Evolutionary conservation across 2,888 invertebrate species (phyloP), one percentile per base, ranked within the genome.

Genomic region (Timema cristinae): DNA sequence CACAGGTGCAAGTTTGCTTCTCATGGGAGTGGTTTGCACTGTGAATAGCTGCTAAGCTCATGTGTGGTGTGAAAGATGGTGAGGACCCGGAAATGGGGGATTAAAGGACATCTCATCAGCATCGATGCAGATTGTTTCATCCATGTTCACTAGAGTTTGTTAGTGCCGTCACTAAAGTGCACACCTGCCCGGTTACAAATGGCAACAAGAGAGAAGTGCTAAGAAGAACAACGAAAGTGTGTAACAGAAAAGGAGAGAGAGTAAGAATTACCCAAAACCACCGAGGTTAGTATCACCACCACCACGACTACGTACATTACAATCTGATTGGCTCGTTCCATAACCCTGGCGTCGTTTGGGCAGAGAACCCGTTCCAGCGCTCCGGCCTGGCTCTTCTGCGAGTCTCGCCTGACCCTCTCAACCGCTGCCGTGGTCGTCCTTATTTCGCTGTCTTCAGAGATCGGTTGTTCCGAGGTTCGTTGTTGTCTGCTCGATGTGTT

Each of bases 271-370:
- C 32, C 32, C 32, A 1, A 61, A 11, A 16, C 11, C 61, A 7
- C 61, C 61, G 47, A 47, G 6, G 47, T 47, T 61, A n/a, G 47
- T 47, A 61, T 61, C 11, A 51, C 56, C 71, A 68, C 72, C 74
- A 68, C 71, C 72, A 69, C 32, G 32, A 32, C 70, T 83, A 88
- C 92, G 87, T 92, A 93, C 93, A 92, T 91, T 83, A 93, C 92
- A 83, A 93, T 93, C 84, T 92, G 92, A 87, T 91, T 91, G 83
- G 92, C 92, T 83, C 91, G 89, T 85, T 92, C 91, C 88, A 92
- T 90, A 79, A 91, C 92, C 82, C 90, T 90, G 79, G 90, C 89
- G 84, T 91, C 91, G 83, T 91, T 90, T 81, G 90, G 88, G 81
- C 85, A 85, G 83, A 87, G 82, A 74, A 85, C 87, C 83, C 87